Evolutionary conservation across 2,888 invertebrate species (phyloP).

Genomic region (Podabrus alpinus): DNA sequence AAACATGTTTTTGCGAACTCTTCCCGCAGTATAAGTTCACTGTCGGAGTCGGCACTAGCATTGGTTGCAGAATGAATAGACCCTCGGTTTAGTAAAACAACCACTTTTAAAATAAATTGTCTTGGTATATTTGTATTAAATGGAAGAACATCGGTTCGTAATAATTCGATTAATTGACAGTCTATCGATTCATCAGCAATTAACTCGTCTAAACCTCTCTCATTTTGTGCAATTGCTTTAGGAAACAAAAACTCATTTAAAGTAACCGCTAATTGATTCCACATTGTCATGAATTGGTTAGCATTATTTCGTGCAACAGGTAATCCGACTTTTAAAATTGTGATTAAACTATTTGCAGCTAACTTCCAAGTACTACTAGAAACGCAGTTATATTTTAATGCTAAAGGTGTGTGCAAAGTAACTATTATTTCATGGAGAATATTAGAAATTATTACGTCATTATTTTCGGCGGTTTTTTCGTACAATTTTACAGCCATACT

Average conservation of each 20-base stretch:
- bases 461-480: constrained; percentile 71
- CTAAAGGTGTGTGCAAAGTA: constrained; percentile 73
- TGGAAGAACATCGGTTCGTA: constrained; percentile 81
- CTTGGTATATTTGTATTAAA: constrained; percentile 77
- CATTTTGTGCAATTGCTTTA: constrained; percentile 62
- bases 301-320: constrained; percentile 83
- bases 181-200: constrained; percentile 78
- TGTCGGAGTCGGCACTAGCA: constrained; percentile 73
- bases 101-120: constrained; percentile 81
- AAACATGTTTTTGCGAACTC: constrained; percentile 97
- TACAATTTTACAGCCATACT: constrained; percentile 76
- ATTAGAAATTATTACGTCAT: constrained; percentile 71
- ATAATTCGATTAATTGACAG: constrained; percentile 78
- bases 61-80: constrained; percentile 79
- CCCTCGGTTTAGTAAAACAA: constrained; percentile 82
- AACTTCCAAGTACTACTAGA: constrained; percentile 83
- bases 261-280: constrained; percentile 84
- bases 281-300: constrained; percentile 75
- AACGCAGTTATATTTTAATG: constrained; percentile 80
- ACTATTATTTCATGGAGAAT: constrained; percentile 69
- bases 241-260: constrained; percentile 93
- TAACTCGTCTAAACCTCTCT: constrained; percentile 64
- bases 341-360: constrained; percentile 75
- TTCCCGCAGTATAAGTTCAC: constrained; percentile 82
- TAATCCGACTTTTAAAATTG: constrained; percentile 81